Conservation (phyloP, 2,888 invertebrate genomes). For the Trissolcus japonicus region DNA sequence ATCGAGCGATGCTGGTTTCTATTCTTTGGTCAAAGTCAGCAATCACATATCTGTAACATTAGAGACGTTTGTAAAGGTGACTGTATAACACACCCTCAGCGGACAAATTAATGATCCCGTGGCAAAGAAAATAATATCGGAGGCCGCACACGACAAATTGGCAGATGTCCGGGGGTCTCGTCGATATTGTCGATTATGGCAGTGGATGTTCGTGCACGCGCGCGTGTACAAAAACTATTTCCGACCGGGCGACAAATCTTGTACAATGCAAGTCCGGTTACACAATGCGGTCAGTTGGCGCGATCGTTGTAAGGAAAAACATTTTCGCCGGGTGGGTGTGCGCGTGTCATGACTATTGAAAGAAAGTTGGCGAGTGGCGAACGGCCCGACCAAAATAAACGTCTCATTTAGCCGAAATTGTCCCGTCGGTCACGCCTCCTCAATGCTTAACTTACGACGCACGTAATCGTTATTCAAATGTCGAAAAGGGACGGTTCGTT, state of each 20-base stretch:
- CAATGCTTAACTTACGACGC: slow-evolving; percentile 54
- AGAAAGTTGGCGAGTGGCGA: slow-evolving; percentile 53
- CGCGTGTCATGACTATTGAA: slow-evolving; percentile 45
- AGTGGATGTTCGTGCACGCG: slow-evolving; percentile 38
- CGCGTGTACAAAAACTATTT: slow-evolving; percentile 54
- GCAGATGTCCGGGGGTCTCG: slow-evolving; percentile 37
- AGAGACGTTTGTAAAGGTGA: slow-evolving; percentile 7
- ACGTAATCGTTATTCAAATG: slow-evolving; percentile 58
- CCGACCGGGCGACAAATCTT: slow-evolving; percentile 43
- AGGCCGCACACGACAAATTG: slow-evolving; percentile 43
- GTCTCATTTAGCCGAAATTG: slow-evolving; percentile 69
- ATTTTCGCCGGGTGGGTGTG: slow-evolving; percentile 56
- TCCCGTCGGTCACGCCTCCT: slow-evolving; percentile 58
- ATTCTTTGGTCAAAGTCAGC: too few species aligned
- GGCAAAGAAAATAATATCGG: slow-evolving; percentile 31
- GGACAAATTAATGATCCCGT: slow-evolving; percentile 33
- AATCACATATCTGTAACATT: too few species aligned
- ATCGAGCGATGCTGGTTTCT: too few species aligned
- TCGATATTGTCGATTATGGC: slow-evolving; percentile 48
- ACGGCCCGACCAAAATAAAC: slow-evolving; percentile 60
- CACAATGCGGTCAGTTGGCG: slow-evolving; percentile 57
- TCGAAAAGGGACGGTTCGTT: slow-evolving; percentile 39
- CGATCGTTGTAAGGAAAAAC: slow-evolving; percentile 52
- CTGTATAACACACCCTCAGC: slow-evolving; percentile 22
- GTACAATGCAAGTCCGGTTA: slow-evolving; percentile 44